Base-by-base conservation (phyloP, 2,888 invertebrate genomes). In the Dicranocentrus wangi region DNA sequence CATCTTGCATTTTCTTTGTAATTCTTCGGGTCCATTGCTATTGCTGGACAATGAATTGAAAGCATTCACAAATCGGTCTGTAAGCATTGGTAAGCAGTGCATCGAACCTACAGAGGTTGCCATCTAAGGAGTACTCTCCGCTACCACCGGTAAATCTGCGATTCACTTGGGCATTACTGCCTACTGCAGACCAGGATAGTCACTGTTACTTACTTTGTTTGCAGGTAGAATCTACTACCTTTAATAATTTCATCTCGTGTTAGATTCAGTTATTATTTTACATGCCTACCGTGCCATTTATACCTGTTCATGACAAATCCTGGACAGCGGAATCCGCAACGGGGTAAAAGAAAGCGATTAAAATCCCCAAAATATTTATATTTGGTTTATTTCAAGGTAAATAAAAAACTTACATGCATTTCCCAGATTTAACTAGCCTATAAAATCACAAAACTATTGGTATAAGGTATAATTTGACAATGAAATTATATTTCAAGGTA, bases 321-420 rank as follows among this genome's bases (percentile, higher is more conserved):
- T 0, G 94, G 93, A 25, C 93, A 93, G 87, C 94, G 94, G 88
- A 90, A 93, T 1, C 94, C 94, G 87, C 94, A 94, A 65, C 83
- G 70, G 28, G 15, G 19, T 19, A 3, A 43, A 39, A 42, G 13
- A 21, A 55, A 1, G 25, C 2, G 2, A 5, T 23, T 23, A n/a
- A 17, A 17, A n/a, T n/a, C n/a, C n/a, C n/a, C n/a, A n/a, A n/a
- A n/a, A n/a, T n/a, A n/a, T n/a, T n/a, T n/a, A n/a, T n/a, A n/a
- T n/a, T n/a, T n/a, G n/a, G n/a, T n/a, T n/a, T 7, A 32, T 32
- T 7, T 32, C 10, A 32, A 7, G 10, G 5, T 7, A 47, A 15
- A 47, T n/a, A 47, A 47, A 3, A 47, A 47, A 10, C 17, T 10
- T 47, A 15, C n/a, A n/a, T 10, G n/a, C 47, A 15, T n/a, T 47